Evolutionary conservation across 2,113 vertebrate genomes (phyloP).

Genomic region (Chloebia gouldiae): DNA sequence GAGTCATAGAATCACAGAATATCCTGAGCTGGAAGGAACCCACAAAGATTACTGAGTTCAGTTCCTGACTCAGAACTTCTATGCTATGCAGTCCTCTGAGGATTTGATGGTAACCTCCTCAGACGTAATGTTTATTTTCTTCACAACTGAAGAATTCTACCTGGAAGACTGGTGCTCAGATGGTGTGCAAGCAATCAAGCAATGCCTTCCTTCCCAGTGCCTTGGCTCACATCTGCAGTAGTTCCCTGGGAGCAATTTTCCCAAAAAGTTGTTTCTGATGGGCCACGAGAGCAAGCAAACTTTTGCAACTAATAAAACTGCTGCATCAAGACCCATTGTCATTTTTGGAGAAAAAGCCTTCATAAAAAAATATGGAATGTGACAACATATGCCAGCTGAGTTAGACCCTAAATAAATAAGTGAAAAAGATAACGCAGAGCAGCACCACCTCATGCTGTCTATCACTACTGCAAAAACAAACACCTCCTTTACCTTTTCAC

Average conservation of each 20-base stretch:
- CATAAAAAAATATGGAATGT: rapidly evolving
- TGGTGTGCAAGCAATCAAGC: background rate
- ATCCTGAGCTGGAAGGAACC: background rate
- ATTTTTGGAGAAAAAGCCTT: background rate
- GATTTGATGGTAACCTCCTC: background rate
- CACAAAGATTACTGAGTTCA: background rate
- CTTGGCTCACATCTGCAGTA: background rate
- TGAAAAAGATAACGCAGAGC: background rate
- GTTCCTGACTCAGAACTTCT: background rate
- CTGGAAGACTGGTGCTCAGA: background rate
- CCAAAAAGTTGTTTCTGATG: background rate
- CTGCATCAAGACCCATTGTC: background rate
- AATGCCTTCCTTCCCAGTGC: background rate
- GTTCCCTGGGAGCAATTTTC: background rate
- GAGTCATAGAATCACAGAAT: background rate
- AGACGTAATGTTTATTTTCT: background rate
- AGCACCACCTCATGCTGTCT: background rate
- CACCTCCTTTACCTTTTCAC: background rate
- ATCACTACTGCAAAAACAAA: background rate
- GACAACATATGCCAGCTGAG: background rate
- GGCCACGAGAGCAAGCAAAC: background rate
- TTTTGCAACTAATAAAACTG: background rate
- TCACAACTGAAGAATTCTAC: background rate
- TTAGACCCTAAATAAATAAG: background rate
- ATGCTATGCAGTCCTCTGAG: background rate